phyloP scores from a whole-genome alignment of 2,113 vertebrate genomes.

The Varanus komodoensis region DNA sequence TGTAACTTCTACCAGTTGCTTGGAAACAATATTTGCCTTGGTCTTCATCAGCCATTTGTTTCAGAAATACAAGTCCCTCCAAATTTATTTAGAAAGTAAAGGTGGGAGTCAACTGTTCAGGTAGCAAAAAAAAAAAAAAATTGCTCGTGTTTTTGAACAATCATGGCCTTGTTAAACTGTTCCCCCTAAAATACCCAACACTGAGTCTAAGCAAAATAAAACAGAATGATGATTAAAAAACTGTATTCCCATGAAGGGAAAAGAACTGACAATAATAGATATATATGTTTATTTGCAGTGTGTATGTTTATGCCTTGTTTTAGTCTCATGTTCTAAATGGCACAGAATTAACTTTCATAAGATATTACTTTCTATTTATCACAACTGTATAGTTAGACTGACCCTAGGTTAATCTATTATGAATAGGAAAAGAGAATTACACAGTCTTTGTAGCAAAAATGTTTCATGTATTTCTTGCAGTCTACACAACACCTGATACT shows the following conservation, averaged over 20 bases:
- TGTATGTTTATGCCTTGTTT: slow-evolving; percentile 25
- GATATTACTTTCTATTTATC: slow-evolving; percentile 4
- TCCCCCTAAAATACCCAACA: background rate
- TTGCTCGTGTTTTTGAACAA: background rate
- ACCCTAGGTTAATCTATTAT: slow-evolving; percentile 42
- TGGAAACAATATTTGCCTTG: too few species aligned
- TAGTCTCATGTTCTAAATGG: background rate
- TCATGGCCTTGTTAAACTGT: background rate
- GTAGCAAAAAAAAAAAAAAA: too few species aligned
- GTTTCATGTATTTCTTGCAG: slow-evolving; percentile 31
- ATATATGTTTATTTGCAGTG: slow-evolving; percentile 10
- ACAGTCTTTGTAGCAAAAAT: slow-evolving; percentile 31
- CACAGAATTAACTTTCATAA: background rate
- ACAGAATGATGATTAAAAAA: background rate
- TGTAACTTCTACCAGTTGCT: too few species aligned
- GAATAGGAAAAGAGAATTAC: background rate
- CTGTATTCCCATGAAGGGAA: slow-evolving; percentile 16
- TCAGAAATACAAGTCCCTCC: background rate
- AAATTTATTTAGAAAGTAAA: background rate
- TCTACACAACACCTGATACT: slow-evolving; percentile 46
- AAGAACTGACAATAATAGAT: slow-evolving; percentile 15
- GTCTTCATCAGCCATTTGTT: background rate
- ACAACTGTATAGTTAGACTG: slow-evolving; percentile 30
- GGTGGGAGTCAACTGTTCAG: too few species aligned
- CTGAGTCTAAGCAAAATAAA: background rate